A percentile compares a stretch with the other conserved stretches of the same genome.
Evolutionary conservation across 2,797 vertebrate genomes (phyloP).

Genomic region (Yasuhikotakia modesta): DNA sequence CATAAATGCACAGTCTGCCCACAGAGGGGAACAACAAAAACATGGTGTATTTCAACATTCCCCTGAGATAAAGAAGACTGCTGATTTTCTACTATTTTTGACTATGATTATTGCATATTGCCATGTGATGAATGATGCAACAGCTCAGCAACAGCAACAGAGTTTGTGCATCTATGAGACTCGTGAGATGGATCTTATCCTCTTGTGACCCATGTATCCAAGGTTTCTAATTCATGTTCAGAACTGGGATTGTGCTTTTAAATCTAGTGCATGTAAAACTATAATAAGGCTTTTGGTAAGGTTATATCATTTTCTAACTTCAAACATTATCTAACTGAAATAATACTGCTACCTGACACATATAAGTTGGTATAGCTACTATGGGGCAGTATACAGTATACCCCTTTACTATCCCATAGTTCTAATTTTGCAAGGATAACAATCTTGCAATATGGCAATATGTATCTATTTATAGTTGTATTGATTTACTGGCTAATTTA

Average conservation of each 20-base stretch:
- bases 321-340: no score
- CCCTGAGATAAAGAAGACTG: constrained; percentile 59
- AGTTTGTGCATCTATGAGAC: constrained; percentile 15
- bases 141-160: constrained; percentile 39
- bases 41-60: constrained; percentile 60
- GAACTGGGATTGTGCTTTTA: background rate
- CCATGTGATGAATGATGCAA: constrained; percentile 44
- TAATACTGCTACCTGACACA: constrained; percentile 6
- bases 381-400: no score
- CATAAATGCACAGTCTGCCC: constrained; percentile 45
- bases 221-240: background rate
- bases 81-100: constrained; percentile 42
- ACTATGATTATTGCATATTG: constrained; percentile 37
- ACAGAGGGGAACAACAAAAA: constrained; percentile 25
- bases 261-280: background rate
- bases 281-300: background rate
- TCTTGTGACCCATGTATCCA: background rate
- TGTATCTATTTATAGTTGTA: no score
- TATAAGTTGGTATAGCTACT: background rate
- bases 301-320: constrained; percentile 26
- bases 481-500: no score
- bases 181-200: constrained; percentile 3
- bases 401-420: no score
- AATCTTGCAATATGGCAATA: no score
- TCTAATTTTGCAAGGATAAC: background rate